Evolutionary conservation across 2,113 vertebrate species (phyloP), one percentile per base, ranked within the genome.

Genomic region (Engraulis encrasicolus): DNA sequence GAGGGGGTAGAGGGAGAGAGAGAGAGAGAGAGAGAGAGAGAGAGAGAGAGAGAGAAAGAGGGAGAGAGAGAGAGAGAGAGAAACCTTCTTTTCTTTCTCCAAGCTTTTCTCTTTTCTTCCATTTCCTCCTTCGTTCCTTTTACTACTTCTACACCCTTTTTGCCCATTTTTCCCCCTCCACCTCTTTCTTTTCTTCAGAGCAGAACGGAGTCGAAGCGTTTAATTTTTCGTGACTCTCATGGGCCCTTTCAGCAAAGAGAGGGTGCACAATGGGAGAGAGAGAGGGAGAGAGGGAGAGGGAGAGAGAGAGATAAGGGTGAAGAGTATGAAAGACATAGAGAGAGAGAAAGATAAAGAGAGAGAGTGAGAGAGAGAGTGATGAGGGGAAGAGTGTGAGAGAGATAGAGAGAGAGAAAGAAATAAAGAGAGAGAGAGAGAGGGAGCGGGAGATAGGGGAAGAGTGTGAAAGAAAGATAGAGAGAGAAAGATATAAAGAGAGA

Each of bases 181-280:
- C 9, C 7, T 58, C 19, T 58, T 14, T 54, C 50, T 54, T 14
- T 54, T 19, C 50, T 19, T 14, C 54, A 7, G 54, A 19, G n/a
- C 58, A 66, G 58, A 27, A 7, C 31, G 9, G 58, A 82, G 40
- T 34, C 48, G 81, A 82, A 82, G 74, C 34, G 81, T 82, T 71
- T 82, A 77, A 77, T 77, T 77, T 77, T 74, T 38, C 12, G 58
- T 49, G 45, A 82, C 40, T 74, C 81, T 36, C 49, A 20, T 23
- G 18, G 40, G 61, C 45, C 45, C 48, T 71, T 82, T 49, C 58
- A 66, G 58, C 58, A 27, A 23, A 12, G 58, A 88, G 88, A 91
- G 87, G n/a, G 85, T 88, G 91, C 91, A 88, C 92, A 90, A 86
- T 81, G 50, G 91, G 90, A 38, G 36, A 52, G n/a, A n/a, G 50